These are phyloP conservation scores for Gordius sp. DNA, from an alignment of 2,888 invertebrate species.

Conservation along the genomic window DNA sequence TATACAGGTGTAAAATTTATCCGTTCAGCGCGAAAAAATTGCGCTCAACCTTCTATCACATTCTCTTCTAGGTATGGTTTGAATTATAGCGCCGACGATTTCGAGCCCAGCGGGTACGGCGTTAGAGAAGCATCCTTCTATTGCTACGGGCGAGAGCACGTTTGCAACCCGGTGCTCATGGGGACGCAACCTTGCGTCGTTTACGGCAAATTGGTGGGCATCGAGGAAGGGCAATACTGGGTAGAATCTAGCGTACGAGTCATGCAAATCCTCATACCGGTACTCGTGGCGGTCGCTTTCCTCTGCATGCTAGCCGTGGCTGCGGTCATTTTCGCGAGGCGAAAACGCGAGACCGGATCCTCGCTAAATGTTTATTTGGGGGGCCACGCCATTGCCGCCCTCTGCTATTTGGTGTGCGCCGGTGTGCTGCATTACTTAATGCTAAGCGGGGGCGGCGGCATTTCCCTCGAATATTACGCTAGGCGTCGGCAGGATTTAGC, in stretches of 20 bases:
- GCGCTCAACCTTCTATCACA: too few species aligned
- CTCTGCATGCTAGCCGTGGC: not conserved
- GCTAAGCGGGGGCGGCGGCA: not conserved
- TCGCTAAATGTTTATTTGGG: slow-evolving; percentile 9
- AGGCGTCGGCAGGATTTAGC: not conserved
- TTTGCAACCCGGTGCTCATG: slow-evolving; percentile 5
- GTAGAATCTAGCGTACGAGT: not conserved
- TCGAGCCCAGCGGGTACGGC: too few species aligned
- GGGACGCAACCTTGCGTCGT: not conserved
- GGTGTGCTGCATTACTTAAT: slow-evolving; percentile 7
- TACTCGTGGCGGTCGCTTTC: slow-evolving; percentile 4
- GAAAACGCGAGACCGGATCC: not conserved
- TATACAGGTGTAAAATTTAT: too few species aligned
- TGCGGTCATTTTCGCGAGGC: slow-evolving; percentile 1
- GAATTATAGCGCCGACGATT: too few species aligned
- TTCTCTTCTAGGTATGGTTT: too few species aligned
- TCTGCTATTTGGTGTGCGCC: slow-evolving; percentile 1
- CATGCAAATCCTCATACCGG: not conserved
- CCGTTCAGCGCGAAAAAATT: too few species aligned
- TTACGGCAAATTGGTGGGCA: not conserved
- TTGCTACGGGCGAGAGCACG: slow-evolving; percentile 10
- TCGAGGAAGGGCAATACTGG: not conserved
- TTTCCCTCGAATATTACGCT: not conserved
- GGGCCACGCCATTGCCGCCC: not conserved
- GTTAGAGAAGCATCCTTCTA: too few species aligned